Conservation (phyloP, 2,113 vertebrate species). For the Petrocephalus zakoni region DNA sequence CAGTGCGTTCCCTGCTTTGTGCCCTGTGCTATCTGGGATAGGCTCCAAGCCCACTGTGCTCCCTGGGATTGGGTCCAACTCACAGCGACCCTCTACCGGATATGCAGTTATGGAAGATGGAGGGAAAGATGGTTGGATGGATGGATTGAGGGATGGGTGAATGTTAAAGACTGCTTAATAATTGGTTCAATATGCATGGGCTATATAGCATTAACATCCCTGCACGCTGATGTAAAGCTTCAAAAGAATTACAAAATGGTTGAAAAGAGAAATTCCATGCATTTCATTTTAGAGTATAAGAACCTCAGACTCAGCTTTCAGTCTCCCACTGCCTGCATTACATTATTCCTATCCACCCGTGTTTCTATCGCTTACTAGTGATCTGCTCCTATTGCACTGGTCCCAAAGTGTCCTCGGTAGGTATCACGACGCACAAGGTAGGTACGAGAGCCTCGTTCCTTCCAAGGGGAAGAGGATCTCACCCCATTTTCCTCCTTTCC, state of each 20-base stretch:
- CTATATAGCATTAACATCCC: neutral
- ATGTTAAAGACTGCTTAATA: neutral
- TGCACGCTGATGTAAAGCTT: neutral
- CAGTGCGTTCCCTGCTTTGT: neutral
- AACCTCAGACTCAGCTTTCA: neutral
- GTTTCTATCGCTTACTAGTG: slow-evolving; percentile 52
- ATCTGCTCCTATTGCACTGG: slow-evolving; percentile 50
- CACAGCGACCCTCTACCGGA: neutral
- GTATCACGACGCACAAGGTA: slow-evolving; percentile 52
- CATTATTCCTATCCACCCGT: slow-evolving; percentile 24
- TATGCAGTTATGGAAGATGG: neutral
- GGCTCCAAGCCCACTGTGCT: neutral
- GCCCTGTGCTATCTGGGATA: neutral
- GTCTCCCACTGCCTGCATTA: neutral
- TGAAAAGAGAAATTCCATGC: neutral
- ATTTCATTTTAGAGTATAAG: slow-evolving; percentile 2
- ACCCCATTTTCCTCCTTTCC: slow-evolving; percentile 45
- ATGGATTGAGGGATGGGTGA: neutral
- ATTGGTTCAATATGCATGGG: neutral
- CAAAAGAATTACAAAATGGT: neutral
- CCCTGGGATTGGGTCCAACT: neutral
- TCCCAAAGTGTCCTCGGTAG: slow-evolving; percentile 60
- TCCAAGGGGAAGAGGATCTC: slow-evolving; percentile 57
- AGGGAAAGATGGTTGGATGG: neutral
- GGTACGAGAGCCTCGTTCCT: slow-evolving; percentile 54